Evolutionary conservation across 2,888 invertebrate genomes (phyloP).

Genomic region (Ceratothoa steindachneri): DNA sequence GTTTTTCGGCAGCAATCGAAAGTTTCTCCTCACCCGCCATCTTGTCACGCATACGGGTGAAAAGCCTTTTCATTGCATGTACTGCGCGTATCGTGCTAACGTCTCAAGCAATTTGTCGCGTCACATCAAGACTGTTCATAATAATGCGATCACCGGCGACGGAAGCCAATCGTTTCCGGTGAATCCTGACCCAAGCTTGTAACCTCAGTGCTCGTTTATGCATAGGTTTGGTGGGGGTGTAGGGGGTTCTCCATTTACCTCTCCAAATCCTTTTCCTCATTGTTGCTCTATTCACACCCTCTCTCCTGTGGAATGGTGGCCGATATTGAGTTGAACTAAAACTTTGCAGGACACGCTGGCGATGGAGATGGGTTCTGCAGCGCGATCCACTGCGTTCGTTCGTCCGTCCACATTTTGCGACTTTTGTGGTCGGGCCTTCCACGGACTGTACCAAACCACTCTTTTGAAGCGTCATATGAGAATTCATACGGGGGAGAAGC

Average conservation of each 20-base stretch:
- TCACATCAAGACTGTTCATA: slow-evolving; percentile 39
- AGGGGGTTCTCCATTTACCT: too few relatives aligned
- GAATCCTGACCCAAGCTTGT: not conserved
- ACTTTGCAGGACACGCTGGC: not conserved
- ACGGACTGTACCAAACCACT: slow-evolving; percentile 38
- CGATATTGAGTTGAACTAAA: not conserved
- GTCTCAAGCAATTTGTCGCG: slow-evolving; percentile 42
- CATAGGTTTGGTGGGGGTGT: too few relatives aligned
- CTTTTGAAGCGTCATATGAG: slow-evolving; percentile 41
- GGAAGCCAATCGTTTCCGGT: not conserved
- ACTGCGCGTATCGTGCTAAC: slow-evolving; percentile 43
- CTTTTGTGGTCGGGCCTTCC: slow-evolving; percentile 36
- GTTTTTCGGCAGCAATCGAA: slow-evolving; percentile 36
- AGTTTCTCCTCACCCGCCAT: slow-evolving; percentile 38
- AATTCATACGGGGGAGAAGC: slow-evolving; percentile 44
- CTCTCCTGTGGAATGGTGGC: not conserved
- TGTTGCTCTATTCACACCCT: not conserved
- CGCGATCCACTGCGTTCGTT: not conserved
- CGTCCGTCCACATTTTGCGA: slow-evolving; percentile 18
- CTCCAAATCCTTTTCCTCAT: too few relatives aligned
- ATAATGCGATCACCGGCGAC: not conserved
- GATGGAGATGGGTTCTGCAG: not conserved
- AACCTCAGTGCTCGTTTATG: not conserved
- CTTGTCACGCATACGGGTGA: slow-evolving; percentile 38
- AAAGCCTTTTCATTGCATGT: slow-evolving; percentile 34